Conservation (phyloP, 2,113 vertebrate species). For the Variabilichromis moorii region DNA sequence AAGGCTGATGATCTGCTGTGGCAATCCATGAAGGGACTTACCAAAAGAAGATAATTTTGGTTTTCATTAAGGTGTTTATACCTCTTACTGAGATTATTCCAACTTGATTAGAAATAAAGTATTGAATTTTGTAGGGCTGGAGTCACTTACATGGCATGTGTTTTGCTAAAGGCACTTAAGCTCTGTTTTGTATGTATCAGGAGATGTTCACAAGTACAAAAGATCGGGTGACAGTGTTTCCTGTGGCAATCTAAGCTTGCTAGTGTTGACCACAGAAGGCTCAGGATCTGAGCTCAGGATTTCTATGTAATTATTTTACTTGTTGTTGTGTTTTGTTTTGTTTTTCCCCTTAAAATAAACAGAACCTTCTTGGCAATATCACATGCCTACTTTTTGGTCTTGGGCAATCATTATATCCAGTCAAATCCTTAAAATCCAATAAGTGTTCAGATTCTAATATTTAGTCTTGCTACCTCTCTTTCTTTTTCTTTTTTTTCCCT, state of each 20-base stretch:
- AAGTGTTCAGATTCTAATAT: background rate
- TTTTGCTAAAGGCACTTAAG: background rate
- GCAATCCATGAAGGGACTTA: background rate
- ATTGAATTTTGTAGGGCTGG: background rate
- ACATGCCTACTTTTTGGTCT: background rate
- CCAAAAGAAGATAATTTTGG: background rate
- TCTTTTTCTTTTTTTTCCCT: background rate
- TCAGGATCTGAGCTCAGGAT: background rate
- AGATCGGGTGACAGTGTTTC: background rate
- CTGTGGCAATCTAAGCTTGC: background rate
- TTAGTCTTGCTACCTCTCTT: background rate
- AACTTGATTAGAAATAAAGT: background rate
- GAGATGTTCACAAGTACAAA: background rate
- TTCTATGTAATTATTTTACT: background rate
- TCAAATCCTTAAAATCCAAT: background rate
- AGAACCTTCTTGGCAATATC: background rate
- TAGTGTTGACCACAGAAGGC: background rate
- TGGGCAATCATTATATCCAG: background rate
- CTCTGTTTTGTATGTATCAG: background rate
- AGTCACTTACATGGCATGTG: constrained; percentile 30
- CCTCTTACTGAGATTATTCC: background rate
- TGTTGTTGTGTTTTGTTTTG: background rate
- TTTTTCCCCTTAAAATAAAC: background rate
- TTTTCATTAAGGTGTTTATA: background rate
- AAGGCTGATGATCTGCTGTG: background rate